These are phyloP conservation scores for Ictalurus punctatus DNA, from an alignment of 2,113 vertebrate species.

Conservation along the genomic window DNA sequence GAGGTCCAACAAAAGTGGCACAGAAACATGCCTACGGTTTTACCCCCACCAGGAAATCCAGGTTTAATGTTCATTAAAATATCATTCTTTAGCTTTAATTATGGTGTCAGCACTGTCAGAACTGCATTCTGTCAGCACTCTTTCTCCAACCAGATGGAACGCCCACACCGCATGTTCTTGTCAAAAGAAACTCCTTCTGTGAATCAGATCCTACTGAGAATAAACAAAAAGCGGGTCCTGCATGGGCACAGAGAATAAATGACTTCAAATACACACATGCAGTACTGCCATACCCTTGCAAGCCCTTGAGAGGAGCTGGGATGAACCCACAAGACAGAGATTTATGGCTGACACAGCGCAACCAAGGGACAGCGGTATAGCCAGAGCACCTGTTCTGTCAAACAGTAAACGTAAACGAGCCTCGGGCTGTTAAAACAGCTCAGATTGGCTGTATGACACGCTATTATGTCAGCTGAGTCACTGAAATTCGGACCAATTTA, in stretches of 20 bases:
- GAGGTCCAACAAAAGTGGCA: background rate
- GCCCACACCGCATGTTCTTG: constrained; percentile 24
- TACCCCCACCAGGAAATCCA: background rate
- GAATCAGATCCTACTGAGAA: constrained; percentile 33
- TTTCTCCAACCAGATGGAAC: constrained; percentile 16
- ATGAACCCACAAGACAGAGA: constrained; percentile 47
- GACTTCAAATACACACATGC: constrained; percentile 9
- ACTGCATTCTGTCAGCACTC: background rate
- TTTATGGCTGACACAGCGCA: constrained; percentile 40
- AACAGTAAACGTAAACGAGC: constrained; percentile 65
- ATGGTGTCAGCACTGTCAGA: background rate
- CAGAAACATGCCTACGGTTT: background rate
- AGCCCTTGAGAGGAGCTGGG: constrained; percentile 46
- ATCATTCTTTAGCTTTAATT: background rate
- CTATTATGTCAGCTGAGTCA: constrained; percentile 77
- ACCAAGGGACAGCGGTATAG: constrained; percentile 47
- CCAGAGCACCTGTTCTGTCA: constrained; percentile 68
- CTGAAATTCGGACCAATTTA: constrained; percentile 79
- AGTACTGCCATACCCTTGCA: constrained; percentile 17
- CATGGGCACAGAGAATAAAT: constrained; percentile 13
- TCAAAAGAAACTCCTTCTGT: constrained; percentile 19
- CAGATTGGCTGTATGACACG: constrained; percentile 63
- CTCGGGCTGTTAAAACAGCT: constrained; percentile 55
- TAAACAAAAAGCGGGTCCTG: constrained; percentile 32
- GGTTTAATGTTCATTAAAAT: background rate